Base-by-base conservation (phyloP, 2,797 vertebrate species). In the Apogon hyalosoma region DNA sequence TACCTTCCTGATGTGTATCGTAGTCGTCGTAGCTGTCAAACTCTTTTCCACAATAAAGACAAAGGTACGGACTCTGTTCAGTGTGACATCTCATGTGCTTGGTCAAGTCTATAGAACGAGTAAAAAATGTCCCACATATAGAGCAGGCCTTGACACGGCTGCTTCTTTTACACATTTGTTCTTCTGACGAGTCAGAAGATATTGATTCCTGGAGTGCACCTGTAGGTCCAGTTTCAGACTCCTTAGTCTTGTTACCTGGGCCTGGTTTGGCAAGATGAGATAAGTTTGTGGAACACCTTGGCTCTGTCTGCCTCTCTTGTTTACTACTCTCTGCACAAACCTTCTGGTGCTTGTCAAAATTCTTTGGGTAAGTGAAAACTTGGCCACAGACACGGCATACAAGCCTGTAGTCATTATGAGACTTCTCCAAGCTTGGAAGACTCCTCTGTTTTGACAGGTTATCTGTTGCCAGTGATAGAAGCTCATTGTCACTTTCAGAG, bases 291-390 rank as follows among this genome's bases (percentile, higher is more conserved):
- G 16, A 68, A 43, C 47, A 46, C 21, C 16, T 33, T 16, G 38
- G 45, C 15, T 64, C 42, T 13, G 28, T 50, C 38, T 33, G 11
- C 12, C 5, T 69, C 28, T 79, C 60, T 18, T 6, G 13, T 64
- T 82, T 60, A 39, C 24, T n/a, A 13, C 36, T 6, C 14, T 49
- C 36, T 15, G 39, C 24, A 52, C 72, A 79, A 3, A 19, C 55
- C 49, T 33, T 76, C 59, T 72, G 71, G 40, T 87, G 78, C 77
- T 79, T 65, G 11, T 75, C 48, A 38, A 46, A 73, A 24, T 65
- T 65, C 41, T 65, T 70, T 11, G 1, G 21, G 53, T 75, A 61
- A 36, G 56, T 73, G 46, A 49, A 77, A 54, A 49, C 56, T 39
- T 68, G 75, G 28, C 51, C 38, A 51, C 76, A 78, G 12, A 42